Evolutionary conservation across 1,140 invertebrate species (phyloP).

Genomic region (Augochlora pura): DNA sequence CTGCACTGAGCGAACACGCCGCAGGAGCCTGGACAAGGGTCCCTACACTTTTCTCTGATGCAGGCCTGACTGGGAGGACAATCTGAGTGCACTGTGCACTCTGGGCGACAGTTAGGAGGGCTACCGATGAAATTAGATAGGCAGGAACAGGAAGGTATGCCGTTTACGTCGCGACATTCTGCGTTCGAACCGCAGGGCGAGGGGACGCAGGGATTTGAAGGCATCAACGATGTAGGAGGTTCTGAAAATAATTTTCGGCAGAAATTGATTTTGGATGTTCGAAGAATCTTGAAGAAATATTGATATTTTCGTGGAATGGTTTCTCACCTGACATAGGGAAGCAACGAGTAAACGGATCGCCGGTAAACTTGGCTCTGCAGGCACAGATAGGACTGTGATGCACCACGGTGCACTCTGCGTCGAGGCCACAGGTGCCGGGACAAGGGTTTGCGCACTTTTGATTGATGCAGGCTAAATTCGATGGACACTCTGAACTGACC

Average conservation of each 20-base stretch:
- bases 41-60: conserved; percentile 78
- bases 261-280: neutral
- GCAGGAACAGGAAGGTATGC: conserved; percentile 84
- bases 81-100: conserved; percentile 83
- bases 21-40: conserved; percentile 91
- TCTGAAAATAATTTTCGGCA: neutral
- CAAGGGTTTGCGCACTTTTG: conserved; percentile 81
- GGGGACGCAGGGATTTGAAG: conserved; percentile 84
- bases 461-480: conserved; percentile 77
- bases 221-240: neutral
- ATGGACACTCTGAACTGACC: conserved; percentile 77
- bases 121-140: conserved; percentile 83
- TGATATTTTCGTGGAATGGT: neutral
- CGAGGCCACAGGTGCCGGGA: conserved; percentile 84
- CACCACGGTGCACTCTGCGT: conserved; percentile 85
- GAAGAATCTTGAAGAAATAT: neutral
- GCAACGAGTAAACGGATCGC: conserved; percentile 85
- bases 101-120: conserved; percentile 85
- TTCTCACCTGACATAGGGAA: conserved; percentile 72
- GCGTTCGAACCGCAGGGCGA: conserved; percentile 88
- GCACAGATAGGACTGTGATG: conserved; percentile 83
- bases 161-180: conserved; percentile 82
- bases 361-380: conserved; percentile 83
- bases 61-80: conserved; percentile 79
- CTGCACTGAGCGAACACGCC: conserved; percentile 86